A percentile compares a stretch with the other conserved stretches of the same genome.
phyloP scores from a whole-genome alignment of 2,888 invertebrate genomes.

The Leptopilina myrica region DNA sequence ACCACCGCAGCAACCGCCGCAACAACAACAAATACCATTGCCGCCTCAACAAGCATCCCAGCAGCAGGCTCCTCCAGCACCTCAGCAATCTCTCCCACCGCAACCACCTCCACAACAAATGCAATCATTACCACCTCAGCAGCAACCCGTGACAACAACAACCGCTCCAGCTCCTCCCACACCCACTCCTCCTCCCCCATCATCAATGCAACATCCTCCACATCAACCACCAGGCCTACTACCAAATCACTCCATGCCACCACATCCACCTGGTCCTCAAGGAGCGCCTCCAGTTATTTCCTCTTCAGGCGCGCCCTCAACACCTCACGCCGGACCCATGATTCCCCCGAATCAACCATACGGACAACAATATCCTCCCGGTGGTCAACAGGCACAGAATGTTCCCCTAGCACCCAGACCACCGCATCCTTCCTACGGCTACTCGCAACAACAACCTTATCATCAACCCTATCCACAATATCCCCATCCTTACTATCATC shows the following conservation, averaged over 20 bases:
- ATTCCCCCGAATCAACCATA: conserved; percentile 74
- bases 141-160: conserved; percentile 62
- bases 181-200: conserved; percentile 75
- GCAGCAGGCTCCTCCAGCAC: conserved; percentile 49
- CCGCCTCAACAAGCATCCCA: conserved; percentile 53
- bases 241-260: conserved; percentile 71
- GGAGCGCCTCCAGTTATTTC: conserved; percentile 63
- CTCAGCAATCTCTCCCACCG: conserved; percentile 66
- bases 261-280: conserved; percentile 65
- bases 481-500: conserved; percentile 78
- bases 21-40: conserved; percentile 55
- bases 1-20: conserved; percentile 51
- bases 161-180: conserved; percentile 65
- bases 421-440: conserved; percentile 78
- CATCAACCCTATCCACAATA: conserved; percentile 78
- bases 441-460: conserved; percentile 77
- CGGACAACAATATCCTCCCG: conserved; percentile 74
- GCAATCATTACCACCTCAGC: conserved; percentile 53
- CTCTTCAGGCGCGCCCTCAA: conserved; percentile 68
- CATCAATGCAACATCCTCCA: conserved; percentile 66
- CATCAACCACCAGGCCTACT: conserved; percentile 70
- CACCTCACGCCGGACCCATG: conserved; percentile 68
- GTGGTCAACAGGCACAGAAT: conserved; percentile 76
- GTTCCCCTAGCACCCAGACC: conserved; percentile 79
- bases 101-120: conserved; percentile 54